Evolutionary conservation across 2,888 invertebrate species (phyloP).

Genomic region (Strigamia crassipes): DNA sequence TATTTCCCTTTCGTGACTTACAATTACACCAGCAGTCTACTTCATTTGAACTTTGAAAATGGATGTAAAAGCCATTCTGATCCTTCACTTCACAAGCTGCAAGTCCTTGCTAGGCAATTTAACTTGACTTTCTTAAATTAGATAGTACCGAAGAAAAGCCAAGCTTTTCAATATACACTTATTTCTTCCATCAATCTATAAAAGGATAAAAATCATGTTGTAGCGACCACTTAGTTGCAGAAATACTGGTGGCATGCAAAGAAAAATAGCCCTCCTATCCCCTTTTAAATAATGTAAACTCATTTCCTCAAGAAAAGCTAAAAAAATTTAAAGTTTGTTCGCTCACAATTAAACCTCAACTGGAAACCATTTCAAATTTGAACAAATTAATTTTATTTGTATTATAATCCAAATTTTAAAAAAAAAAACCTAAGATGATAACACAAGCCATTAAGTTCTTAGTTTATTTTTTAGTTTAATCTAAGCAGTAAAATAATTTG

Average conservation of each 20-base stretch:
- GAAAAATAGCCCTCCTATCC: not conserved
- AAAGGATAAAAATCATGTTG: not conserved
- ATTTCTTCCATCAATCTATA: not conserved
- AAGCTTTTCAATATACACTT: not conserved
- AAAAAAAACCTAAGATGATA: too few relatives aligned
- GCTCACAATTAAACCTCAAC: too few relatives aligned
- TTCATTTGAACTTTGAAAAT: not conserved
- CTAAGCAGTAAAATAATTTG: too few relatives aligned
- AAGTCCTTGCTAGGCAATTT: slow-evolving; percentile 3
- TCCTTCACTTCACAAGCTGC: not conserved
- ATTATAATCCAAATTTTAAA: too few relatives aligned
- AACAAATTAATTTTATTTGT: too few relatives aligned
- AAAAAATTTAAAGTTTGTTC: too few relatives aligned
- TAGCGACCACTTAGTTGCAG: not conserved
- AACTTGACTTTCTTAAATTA: slow-evolving; percentile 15
- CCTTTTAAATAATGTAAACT: too few relatives aligned
- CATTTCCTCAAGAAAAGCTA: too few relatives aligned
- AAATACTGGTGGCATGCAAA: not conserved
- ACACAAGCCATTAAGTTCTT: too few relatives aligned
- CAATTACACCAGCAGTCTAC: not conserved
- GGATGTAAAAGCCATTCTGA: not conserved
- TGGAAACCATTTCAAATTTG: too few relatives aligned
- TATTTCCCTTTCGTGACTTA: not conserved
- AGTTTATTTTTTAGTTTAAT: too few relatives aligned
- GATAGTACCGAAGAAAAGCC: slow-evolving; percentile 13